A percentile compares a stretch with the other conserved stretches of the same genome.
Conservation (phyloP, 2,888 invertebrate species). For the Trichacis sp. region DNA sequence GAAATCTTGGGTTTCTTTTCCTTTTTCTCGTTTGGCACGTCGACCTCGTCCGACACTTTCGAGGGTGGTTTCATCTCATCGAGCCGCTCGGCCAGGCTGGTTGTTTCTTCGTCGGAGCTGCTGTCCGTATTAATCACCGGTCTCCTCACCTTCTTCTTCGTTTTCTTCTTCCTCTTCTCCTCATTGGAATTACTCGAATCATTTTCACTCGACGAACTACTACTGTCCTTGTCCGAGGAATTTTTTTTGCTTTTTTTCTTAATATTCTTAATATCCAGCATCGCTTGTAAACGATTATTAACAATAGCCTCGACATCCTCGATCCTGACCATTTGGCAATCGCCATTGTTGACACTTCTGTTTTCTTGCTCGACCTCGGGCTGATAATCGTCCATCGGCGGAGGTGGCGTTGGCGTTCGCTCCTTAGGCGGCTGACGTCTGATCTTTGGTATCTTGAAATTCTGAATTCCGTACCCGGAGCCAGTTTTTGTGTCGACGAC, state of each 20-base stretch:
- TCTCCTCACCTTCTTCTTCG: slow-evolving; percentile 48
- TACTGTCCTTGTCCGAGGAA: slow-evolving; percentile 71
- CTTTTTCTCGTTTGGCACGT: neutral
- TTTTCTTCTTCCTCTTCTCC: slow-evolving; percentile 41
- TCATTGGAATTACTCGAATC: slow-evolving; percentile 41
- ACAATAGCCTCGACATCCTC: too few relatives aligned
- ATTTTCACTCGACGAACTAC: slow-evolving; percentile 63
- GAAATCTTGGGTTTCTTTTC: too few relatives aligned
- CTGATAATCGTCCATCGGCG: too few relatives aligned
- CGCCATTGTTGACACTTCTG: too few relatives aligned
- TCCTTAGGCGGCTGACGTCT: slow-evolving; percentile 49
- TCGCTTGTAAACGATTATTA: too few relatives aligned
- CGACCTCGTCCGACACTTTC: slow-evolving; percentile 6
- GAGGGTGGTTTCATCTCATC: slow-evolving; percentile 16
- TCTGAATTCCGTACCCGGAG: slow-evolving; percentile 70
- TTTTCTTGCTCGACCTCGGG: too few relatives aligned
- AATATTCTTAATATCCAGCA: too few relatives aligned
- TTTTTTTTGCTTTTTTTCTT: slow-evolving; percentile 73
- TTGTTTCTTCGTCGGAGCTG: slow-evolving; percentile 57
- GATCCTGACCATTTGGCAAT: too few relatives aligned
- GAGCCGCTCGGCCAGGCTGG: slow-evolving; percentile 47
- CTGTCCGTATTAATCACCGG: slow-evolving; percentile 59
- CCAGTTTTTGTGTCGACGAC: slow-evolving; percentile 66
- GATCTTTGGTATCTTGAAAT: slow-evolving; percentile 72
- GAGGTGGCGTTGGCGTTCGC: too few relatives aligned